These are phyloP conservation scores for Coelopa pilipes DNA, from an alignment of 2,888 invertebrate genomes.

Conservation along the genomic window DNA sequence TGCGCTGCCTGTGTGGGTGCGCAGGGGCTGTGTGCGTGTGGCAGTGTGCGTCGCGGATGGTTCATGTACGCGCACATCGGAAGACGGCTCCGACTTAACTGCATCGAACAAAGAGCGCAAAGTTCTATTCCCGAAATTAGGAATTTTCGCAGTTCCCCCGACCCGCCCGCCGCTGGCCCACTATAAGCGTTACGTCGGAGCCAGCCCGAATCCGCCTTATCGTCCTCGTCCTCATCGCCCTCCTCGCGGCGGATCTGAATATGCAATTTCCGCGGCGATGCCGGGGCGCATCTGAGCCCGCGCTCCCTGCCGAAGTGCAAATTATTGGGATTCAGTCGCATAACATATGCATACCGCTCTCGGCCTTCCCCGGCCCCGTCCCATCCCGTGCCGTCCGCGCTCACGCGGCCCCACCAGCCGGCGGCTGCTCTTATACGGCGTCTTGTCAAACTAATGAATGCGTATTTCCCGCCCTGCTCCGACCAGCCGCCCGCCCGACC, in stretches of 20 bases:
- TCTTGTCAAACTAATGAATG: constrained; percentile 16
- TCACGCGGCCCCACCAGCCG: background rate
- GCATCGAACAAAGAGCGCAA: background rate
- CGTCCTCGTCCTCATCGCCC: too few relatives aligned
- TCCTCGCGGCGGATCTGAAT: too few relatives aligned
- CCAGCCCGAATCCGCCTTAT: too few relatives aligned
- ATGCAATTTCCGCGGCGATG: background rate
- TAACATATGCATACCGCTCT: constrained; percentile 3
- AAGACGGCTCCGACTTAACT: background rate
- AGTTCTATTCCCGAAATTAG: constrained; percentile 14
- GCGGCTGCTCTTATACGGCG: background rate
- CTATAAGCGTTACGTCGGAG: background rate
- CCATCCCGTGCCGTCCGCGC: background rate
- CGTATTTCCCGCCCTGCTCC: constrained; percentile 17
- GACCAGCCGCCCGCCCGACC: constrained; percentile 39
- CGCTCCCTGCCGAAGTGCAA: constrained; percentile 11
- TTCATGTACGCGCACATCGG: background rate
- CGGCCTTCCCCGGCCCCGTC: background rate
- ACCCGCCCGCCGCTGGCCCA: background rate
- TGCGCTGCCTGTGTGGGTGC: background rate
- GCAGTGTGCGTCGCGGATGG: background rate
- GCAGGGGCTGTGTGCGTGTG: background rate
- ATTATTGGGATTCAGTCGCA: constrained; percentile 19
- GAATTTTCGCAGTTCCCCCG: constrained; percentile 4
- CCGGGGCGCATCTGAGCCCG: background rate